Conservation (phyloP, 2,888 invertebrate species). For the Choristoneura rosaceana region DNA sequence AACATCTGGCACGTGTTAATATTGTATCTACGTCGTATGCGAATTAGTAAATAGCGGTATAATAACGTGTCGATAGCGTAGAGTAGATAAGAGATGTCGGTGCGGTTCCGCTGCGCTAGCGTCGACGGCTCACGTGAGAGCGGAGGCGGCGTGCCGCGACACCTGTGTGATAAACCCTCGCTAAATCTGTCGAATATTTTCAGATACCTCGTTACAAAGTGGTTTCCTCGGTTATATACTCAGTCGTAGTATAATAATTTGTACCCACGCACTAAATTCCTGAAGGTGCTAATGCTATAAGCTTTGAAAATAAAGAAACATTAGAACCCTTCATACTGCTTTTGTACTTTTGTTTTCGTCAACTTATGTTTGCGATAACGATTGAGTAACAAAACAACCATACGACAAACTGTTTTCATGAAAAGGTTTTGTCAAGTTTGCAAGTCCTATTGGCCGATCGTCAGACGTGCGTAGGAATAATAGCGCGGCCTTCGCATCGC, state of each 20-base stretch:
- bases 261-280: not conserved
- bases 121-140: conserved; percentile 17
- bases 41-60: not conserved
- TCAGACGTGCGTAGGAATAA: conserved; percentile 69
- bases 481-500: conserved; percentile 77
- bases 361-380: not conserved
- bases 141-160: conserved; percentile 3
- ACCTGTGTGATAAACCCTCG: not conserved
- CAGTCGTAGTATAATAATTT: no score
- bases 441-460: conserved; percentile 47
- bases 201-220: not conserved
- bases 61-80: not conserved
- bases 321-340: no score
- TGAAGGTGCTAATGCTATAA: no score
- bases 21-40: conserved; percentile 58
- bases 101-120: conserved; percentile 7
- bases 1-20: conserved; percentile 67
- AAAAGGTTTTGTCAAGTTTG: not conserved
- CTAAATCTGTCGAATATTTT: not conserved
- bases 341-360: not conserved
- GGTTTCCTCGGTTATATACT: not conserved
- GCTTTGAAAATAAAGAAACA: no score
- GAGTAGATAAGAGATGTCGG: conserved; percentile 13
- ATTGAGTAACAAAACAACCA: not conserved
- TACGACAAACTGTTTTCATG: not conserved